Percentiles rank a stretch among this genome's conserved stretches.
Evolutionary conservation across 2,888 invertebrate species (phyloP).

Genomic region (Steinernema carpocapsae): DNA sequence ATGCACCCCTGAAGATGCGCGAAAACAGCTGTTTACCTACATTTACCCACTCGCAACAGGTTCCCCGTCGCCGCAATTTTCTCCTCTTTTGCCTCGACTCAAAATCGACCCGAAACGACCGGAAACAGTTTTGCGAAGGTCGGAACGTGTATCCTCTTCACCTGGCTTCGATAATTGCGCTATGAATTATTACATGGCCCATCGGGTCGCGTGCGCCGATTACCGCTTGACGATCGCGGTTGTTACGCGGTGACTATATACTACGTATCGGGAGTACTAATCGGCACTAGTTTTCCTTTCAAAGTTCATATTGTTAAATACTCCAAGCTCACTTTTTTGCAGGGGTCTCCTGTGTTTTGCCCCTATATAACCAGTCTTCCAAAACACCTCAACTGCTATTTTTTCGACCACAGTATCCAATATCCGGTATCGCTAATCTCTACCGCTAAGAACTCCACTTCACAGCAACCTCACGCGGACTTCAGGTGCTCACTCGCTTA

Average conservation of each 20-base stretch:
- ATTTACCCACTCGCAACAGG: background rate
- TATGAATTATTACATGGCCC: conserved; percentile 6
- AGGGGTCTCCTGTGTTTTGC: too few relatives aligned
- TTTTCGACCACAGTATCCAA: too few relatives aligned
- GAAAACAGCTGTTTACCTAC: conserved; percentile 15
- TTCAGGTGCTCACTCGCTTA: background rate
- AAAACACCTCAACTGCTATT: too few relatives aligned
- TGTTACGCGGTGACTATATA: too few relatives aligned
- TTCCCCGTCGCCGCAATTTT: background rate
- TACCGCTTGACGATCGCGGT: too few relatives aligned
- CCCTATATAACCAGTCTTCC: too few relatives aligned
- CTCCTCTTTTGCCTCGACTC: conserved; percentile 6
- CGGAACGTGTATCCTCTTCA: background rate
- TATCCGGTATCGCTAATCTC: background rate
- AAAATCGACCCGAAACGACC: conserved; percentile 19
- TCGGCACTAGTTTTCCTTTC: too few relatives aligned
- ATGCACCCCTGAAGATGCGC: background rate
- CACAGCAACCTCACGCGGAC: background rate
- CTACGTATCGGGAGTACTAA: too few relatives aligned
- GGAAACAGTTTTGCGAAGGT: background rate
- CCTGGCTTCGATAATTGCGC: conserved; percentile 19
- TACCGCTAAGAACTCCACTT: too few relatives aligned
- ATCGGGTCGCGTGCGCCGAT: conserved; percentile 27
- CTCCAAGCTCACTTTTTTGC: too few relatives aligned
- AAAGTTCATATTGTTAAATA: too few relatives aligned